Base-by-base conservation (phyloP, 2,797 vertebrate species). In the Muraenolepis orangiensis region DNA sequence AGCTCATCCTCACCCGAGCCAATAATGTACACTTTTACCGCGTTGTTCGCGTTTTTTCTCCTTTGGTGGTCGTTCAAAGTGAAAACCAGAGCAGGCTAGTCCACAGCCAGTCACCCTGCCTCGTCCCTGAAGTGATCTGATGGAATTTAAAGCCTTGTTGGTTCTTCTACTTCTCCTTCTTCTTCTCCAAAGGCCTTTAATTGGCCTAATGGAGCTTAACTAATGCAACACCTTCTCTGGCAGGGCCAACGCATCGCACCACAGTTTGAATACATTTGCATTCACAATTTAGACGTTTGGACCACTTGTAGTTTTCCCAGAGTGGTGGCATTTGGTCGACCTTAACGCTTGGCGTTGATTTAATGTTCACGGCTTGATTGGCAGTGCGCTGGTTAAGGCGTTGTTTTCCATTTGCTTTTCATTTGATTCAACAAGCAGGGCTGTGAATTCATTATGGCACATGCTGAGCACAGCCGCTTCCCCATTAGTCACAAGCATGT, bases 241-340 rank as follows among this genome's bases (percentile, higher is more conserved):
- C 69, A 26, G 26, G 74, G 30, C 40, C 40, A 38, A 68, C 31
- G 13, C 68, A 28, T 12, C 31, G 38, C 12, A 26, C 72, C 31
- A 69, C 12, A 28, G 66, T 76, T 71, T 73, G 72, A 83, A 83
- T 79, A 77, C 26, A 76, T 83, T 75, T 78, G 67, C 72, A 64
- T 78, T 71, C 28, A 13, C 20, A 2, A 64, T 78, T 34, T 61
- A 34, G 29, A 20, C 18, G 14, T 66, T 72, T 42, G 23, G 5
- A 68, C 28, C 31, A 31, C 40, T 66, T 8, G 29, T 73, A 1
- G 38, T 64, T 64, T 77, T 71, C 57, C 6, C 29, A 2, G 18
- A 18, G 18, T 31, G 31, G 3, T 32, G 4, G 23, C 23, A 61
- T 66, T 57, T 73, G 46, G 18, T 16, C 7, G 46, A 57, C 46